A percentile compares a stretch with the other conserved stretches of the same genome.
These are phyloP conservation scores for Dryobota labecula DNA, from an alignment of 2,888 invertebrate genomes.

Conservation along the genomic window DNA sequence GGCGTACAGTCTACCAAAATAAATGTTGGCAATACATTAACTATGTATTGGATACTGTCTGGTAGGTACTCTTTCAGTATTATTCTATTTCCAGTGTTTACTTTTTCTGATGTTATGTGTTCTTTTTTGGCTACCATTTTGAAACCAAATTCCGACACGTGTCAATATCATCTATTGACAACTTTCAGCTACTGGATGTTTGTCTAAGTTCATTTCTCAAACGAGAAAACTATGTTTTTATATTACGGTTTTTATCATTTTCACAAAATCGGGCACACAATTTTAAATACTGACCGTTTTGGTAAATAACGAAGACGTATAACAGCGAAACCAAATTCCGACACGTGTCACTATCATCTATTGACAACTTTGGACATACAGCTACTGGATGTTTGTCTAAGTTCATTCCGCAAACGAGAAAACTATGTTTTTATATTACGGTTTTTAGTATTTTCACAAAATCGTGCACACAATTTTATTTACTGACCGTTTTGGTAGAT, in stretches of 20 bases:
- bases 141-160: background rate
- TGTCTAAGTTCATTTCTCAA: background rate
- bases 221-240: background rate
- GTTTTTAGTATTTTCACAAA: background rate
- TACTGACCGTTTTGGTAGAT: background rate
- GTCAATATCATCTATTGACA: background rate
- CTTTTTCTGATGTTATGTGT: slow-evolving; percentile 6
- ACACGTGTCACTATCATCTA: background rate
- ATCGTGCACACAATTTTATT: background rate
- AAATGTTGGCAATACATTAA: slow-evolving; percentile 62
- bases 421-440: background rate
- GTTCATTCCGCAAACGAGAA: background rate
- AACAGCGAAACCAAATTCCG: background rate
- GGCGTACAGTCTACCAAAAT: slow-evolving; percentile 36
- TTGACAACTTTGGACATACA: slow-evolving; percentile 4
- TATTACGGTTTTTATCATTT: background rate
- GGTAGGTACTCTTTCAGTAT: slow-evolving; percentile 15
- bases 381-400: too few species aligned
- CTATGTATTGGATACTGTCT: slow-evolving; percentile 55
- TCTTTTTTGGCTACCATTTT: slow-evolving; percentile 28
- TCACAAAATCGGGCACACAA: background rate
- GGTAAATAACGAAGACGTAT: background rate
- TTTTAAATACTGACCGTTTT: background rate
- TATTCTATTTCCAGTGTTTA: slow-evolving; percentile 21
- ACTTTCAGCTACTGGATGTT: background rate